Evolutionary conservation across 2,888 invertebrate species (phyloP).

Genomic region (Elysia crispata): DNA sequence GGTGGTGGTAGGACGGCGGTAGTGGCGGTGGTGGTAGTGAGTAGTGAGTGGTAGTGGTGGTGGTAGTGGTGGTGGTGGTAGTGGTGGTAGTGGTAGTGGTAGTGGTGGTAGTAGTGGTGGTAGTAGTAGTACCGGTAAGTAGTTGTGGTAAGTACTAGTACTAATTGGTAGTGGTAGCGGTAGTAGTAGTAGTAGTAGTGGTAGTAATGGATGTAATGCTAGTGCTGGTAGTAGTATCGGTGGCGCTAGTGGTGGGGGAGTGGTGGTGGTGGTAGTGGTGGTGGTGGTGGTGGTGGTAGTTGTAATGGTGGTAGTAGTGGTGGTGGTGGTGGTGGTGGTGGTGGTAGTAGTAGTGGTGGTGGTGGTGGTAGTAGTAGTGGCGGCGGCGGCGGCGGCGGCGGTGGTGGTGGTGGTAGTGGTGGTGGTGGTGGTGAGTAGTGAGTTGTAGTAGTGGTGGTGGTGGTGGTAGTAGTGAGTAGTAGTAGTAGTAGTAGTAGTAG

Average conservation of each 20-base stretch:
- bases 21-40: too few relatives aligned
- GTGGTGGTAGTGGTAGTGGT: too few relatives aligned
- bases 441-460: not conserved
- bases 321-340: not conserved
- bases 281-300: conserved; percentile 4
- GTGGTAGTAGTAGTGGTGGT: not conserved
- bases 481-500: too few relatives aligned
- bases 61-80: too few relatives aligned
- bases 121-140: not conserved
- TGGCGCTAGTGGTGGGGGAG: too few relatives aligned
- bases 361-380: not conserved
- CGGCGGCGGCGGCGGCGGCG: not conserved
- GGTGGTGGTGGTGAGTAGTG: too few relatives aligned
- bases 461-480: conserved; percentile 9
- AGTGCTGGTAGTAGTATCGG: too few relatives aligned
- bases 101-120: too few relatives aligned
- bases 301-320: not conserved
- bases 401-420: conserved; percentile 1
- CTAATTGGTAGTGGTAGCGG: not conserved
- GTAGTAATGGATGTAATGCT: too few relatives aligned
- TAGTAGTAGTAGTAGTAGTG: not conserved
- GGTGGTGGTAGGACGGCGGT: too few relatives aligned
- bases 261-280: too few relatives aligned
- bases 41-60: too few relatives aligned
- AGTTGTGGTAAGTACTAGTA: not conserved